phyloP scores from a whole-genome alignment of 2,888 invertebrate species.

The Dorcus hopei region DNA sequence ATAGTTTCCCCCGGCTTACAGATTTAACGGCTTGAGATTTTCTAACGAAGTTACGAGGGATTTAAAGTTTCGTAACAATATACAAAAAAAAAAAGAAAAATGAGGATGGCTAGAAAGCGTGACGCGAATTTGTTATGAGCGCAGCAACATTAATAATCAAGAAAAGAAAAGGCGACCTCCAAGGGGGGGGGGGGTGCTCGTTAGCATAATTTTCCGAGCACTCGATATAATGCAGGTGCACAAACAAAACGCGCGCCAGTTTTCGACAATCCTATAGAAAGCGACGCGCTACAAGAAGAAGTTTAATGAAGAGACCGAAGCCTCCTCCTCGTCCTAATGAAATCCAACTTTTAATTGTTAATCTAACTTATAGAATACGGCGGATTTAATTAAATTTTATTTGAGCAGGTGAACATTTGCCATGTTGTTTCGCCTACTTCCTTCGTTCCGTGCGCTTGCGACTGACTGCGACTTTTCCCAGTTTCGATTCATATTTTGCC shows the following conservation, averaged over 20 bases:
- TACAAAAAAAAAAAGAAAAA: too few species aligned
- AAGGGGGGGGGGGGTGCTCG: neutral
- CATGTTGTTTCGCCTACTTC: neutral
- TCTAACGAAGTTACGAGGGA: too few species aligned
- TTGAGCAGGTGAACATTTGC: neutral
- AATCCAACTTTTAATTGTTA: slow-evolving; percentile 1
- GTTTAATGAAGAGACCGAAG: neutral
- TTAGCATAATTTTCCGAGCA: neutral
- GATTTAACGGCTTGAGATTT: too few species aligned
- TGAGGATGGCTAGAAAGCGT: too few species aligned
- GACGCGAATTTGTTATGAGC: too few species aligned
- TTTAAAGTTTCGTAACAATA: too few species aligned
- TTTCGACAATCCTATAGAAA: neutral
- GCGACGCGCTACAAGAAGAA: neutral
- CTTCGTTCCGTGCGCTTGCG: neutral
- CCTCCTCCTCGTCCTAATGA: neutral
- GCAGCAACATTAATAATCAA: too few species aligned
- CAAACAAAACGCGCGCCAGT: neutral
- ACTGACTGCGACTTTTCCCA: too few species aligned
- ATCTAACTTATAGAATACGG: slow-evolving; percentile 1
- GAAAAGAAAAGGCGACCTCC: too few species aligned
- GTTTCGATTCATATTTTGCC: too few species aligned
- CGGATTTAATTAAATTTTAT: slow-evolving; percentile 2
- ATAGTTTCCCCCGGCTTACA: too few species aligned
- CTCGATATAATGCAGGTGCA: neutral